Base-by-base conservation (phyloP, 2,113 vertebrate genomes). In the Heterotis niloticus region DNA sequence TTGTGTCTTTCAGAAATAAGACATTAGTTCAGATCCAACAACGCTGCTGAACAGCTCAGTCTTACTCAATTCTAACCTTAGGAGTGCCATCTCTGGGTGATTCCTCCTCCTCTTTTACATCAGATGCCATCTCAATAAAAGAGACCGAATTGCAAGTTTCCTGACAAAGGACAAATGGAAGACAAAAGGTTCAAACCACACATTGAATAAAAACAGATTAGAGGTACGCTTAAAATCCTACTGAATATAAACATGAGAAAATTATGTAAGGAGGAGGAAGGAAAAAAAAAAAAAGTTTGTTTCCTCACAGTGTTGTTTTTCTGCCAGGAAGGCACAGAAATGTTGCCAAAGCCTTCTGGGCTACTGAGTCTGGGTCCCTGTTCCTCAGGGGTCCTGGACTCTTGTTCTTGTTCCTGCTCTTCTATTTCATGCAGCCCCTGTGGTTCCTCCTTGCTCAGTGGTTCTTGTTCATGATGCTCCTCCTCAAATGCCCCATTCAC, bases 401-500 rank as follows among this genome's bases (percentile, higher is more conserved):
- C 80, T 57, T 84, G 83, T 5, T 80, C 81, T 18, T 88, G 84
- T 60, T 89, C 78, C 65, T 84, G 81, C 5, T 88, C 81, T 78
- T 87, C 87, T 29, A 82, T 82, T 44, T 85, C 51, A 13, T 79
- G 85, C 57, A 14, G 79, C 77, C 70, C 87, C n/a, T 88, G 81
- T 56, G 87, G 86, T 64, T 85, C 86, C 0, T 87, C 78, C 60
- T 78, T 54, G 11, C 64, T 52, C 44, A 66, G 85, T 18, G 82
- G 78, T 75, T 88, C 85, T 24, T 86, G 87, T 80, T 83, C 83
- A 70, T 70, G 82, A 66, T 64, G 72, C 14, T 51, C 75, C 75
- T 4, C 52, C 23, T 54, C n/a, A 16, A 54, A 76, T 80, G 89
- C 86, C 56, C 94, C 94, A 83, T 95, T 95, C 78, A 98, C 92